Evolutionary conservation across 23 tunicate genomes (phyloP), one percentile per base, ranked within the genome.

Genomic region (Phallusia fumigata): DNA sequence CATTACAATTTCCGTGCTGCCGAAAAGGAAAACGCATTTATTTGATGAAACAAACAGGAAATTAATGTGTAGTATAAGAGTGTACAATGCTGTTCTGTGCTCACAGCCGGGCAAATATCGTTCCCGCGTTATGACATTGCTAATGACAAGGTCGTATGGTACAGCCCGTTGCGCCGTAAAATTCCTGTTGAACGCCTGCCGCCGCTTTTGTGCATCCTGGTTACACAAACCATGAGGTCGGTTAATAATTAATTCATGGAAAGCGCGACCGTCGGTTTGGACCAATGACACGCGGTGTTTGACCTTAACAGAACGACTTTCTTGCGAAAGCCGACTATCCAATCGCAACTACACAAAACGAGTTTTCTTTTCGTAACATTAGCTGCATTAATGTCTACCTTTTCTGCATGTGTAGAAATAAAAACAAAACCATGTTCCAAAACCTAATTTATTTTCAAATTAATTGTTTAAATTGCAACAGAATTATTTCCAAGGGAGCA

Each of bases 191-290:
- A 6, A 8, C 69, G 1, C 16, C 69, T 22, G 69, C 69, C 28
- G n/a, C n/a, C n/a, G n/a, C n/a, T n/a, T n/a, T 40, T 40, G 28
- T 22, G 69, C 69, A 21, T 58, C 69, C 69, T 21, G 69, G 69
- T 24, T 21, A 58, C 69, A 58, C 69, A 58, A 22, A 40, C 47
- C 47, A 10, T 40, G 5, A 5, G 13, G 28, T 24, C 13, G 16
- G 69, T 58, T 58, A 58, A 58, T 58, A 1, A 58, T 58, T 58
- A 58, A 58, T 58, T 58, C 69, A 58, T 58, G 69, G 69, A 58
- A 58, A 58, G 69, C 69, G 69, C 28, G 26, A 51, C 69, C 15
- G 28, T 16, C 47, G 47, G 47, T 40, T 40, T 40, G 47, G 47
- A 40, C 47, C 47, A 5, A 10, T 40, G 10, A 58, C 26, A 58